Evolutionary conservation across 2,113 vertebrate genomes (phyloP).

Genomic region (Tautogolabrus adspersus): DNA sequence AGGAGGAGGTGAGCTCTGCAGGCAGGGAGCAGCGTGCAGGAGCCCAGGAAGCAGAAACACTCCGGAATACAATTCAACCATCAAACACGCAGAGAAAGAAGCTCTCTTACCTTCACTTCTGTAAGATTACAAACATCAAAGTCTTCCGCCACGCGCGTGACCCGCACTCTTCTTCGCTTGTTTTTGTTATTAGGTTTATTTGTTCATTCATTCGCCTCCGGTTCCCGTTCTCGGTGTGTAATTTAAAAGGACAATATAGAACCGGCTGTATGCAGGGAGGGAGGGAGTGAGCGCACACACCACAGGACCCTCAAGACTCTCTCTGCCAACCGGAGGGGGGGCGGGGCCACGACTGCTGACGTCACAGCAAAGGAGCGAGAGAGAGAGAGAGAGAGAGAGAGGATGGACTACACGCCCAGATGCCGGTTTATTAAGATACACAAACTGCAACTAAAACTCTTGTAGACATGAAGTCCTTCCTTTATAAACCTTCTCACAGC

Average conservation of each 20-base stretch:
- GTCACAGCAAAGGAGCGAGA: slow-evolving; percentile 61
- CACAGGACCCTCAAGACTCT: slow-evolving; percentile 74
- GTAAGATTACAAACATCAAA: slow-evolving; percentile 56
- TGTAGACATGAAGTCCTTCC: background rate
- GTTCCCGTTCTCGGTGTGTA: slow-evolving; percentile 4
- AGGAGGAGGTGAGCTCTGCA: slow-evolving; percentile 13
- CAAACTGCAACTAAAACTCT: background rate
- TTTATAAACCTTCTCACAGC: too few relatives aligned
- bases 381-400: background rate
- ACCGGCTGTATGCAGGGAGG: slow-evolving; percentile 62
- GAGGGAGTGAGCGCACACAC: slow-evolving; percentile 69
- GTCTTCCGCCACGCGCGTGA: slow-evolving; percentile 34
- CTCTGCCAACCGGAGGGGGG: slow-evolving; percentile 64
- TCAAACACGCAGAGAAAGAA: slow-evolving; percentile 6
- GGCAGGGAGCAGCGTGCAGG: background rate
- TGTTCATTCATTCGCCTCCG: slow-evolving; percentile 16
- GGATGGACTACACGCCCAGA: slow-evolving; percentile 8
- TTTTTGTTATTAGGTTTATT: background rate
- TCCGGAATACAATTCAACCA: slow-evolving; percentile 1
- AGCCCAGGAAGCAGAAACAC: background rate
- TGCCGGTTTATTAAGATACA: background rate
- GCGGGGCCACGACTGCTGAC: slow-evolving; percentile 72
- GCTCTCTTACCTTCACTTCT: slow-evolving; percentile 78
- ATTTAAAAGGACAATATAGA: slow-evolving; percentile 45
- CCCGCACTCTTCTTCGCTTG: background rate